Base-by-base conservation (phyloP, 2,797 vertebrate species). In the Cirrhinus molitorella region DNA sequence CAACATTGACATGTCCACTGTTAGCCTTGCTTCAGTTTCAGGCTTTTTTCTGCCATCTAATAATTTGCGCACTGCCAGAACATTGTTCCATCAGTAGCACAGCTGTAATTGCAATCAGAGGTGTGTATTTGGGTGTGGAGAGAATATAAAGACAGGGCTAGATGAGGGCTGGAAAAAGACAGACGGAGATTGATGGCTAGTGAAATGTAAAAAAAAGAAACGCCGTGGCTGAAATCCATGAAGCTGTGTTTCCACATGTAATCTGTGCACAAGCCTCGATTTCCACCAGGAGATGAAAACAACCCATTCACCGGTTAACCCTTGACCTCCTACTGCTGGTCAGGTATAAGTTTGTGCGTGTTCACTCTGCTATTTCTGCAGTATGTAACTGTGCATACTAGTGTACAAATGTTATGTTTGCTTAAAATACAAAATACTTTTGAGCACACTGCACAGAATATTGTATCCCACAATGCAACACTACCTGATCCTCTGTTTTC, bases 281-380 rank as follows among this genome's bases (percentile, higher is more conserved):
- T 80, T 82, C 82, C 79, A 79, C 40, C 70, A 72, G 12, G 16
- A 31, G 59, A 85, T 65, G 17, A 63, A 86, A 74, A 71, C 34
- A 7, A 28, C 49, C 65, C 40, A 0, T 57, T 79, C 68, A 43
- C 51, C 51, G 17, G 37, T 83, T 75, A 70, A 80, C 70, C 71
- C 65, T 31, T 85, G 31, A 43, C 23, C 63, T 55, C 28, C 37
- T 34, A 12, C 59, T 55, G n/a, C 16, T 23, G 31, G 45, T 19
- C 71, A 61, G n/a, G 25, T 17, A 5, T 37, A 25, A 14, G 57
- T 49, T 34, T 81, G 21, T 37, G 43, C 3, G 17, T 80, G 53
- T 81, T 72, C 11, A 17, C 53, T 25, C 6, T 66, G 45, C 17
- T 31, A 13, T 78, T 49, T 65, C 11, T 71, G 47, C 9, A n/a